Base-by-base conservation (phyloP, 2,888 invertebrate genomes). In the Oxyteleia sp. region DNA sequence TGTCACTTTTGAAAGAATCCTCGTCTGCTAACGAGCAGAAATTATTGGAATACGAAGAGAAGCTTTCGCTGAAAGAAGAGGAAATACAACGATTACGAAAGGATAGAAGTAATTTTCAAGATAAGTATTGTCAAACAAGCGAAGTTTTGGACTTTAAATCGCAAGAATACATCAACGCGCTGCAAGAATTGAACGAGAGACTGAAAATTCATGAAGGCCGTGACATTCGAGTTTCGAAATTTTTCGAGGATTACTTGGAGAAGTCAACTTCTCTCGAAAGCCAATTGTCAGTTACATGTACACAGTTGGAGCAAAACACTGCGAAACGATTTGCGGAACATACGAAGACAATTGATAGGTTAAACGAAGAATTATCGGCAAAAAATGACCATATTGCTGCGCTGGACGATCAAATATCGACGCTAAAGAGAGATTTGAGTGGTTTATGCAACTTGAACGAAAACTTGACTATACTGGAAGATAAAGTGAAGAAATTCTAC, bases 401-500 rank as follows among this genome's bases (percentile, higher is more conserved):
- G 26, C 59, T 89, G 15, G 63, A 82, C 7, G 59, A 63, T 85
- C 85, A 78, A 63, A 89, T 29, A n/a, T 26, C 18, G 0, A 38
- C 83, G 13, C 53, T 76, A 3, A 82, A 87, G 64, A 51, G 64
- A 3, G 89, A 90, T 71, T 66, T 85, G 0, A 29, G 15, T 0
- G 61, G 57, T 16, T 64, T 89, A 2, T 20, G 86, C 3, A 59
- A 85, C 43, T 61, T 92, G 18, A 84, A 81, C 13, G 80, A 87
- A 16, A 91, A 85, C 76, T 85, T 90, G 3, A 64, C 79, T 15
- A 72, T 85, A n/a, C 87, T 91, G 11, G 88, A 88, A 47, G 76
- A 38, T 13, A 57, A 87, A 29, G 47, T 89, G 38, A 84, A 80
- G 3, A 83, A 68, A 11, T 86, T 82, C 55, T 61, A 85, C 11